These are phyloP conservation scores for Caenorhabditis zanzibari DNA, from an alignment of 2,888 invertebrate genomes.

Conservation along the genomic window DNA sequence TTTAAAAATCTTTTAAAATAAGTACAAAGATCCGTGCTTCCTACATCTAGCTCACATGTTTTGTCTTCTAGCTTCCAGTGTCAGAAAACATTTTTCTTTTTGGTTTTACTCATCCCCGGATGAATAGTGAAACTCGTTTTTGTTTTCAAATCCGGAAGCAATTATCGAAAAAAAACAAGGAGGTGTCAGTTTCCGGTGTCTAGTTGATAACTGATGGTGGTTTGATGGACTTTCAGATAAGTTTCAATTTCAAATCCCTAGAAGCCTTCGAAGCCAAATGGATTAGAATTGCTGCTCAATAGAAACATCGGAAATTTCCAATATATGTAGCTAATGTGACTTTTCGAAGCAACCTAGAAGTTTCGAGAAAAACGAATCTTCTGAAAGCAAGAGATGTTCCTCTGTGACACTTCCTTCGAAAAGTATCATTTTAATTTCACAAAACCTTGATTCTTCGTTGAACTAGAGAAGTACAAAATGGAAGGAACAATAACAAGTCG, in stretches of 20 bases:
- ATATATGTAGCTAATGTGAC: neutral
- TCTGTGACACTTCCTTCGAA: constrained; percentile 6
- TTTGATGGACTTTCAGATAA: neutral
- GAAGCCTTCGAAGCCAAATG: too few species aligned
- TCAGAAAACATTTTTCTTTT: constrained; percentile 6
- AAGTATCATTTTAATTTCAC: constrained; percentile 17
- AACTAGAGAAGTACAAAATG: constrained; percentile 35
- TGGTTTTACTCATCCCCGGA: neutral
- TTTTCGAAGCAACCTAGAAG: neutral
- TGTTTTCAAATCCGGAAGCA: constrained; percentile 2
- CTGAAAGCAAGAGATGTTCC: neutral
- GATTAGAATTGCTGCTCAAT: too few species aligned
- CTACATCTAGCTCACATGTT: neutral
- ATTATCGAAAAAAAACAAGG: neutral
- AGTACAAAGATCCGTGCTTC: constrained; percentile 17
- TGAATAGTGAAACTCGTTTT: neutral
- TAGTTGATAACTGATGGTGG: neutral
- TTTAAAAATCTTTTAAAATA: neutral
- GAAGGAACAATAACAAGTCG: constrained; percentile 33
- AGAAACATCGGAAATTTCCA: neutral
- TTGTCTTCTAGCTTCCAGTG: neutral
- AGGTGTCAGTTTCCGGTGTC: constrained; percentile 11
- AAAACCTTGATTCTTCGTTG: neutral
- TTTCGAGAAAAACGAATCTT: neutral
- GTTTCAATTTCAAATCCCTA: neutral